Evolutionary conservation across 2,888 invertebrate species (phyloP).

Genomic region (Tenodera sinensis): DNA sequence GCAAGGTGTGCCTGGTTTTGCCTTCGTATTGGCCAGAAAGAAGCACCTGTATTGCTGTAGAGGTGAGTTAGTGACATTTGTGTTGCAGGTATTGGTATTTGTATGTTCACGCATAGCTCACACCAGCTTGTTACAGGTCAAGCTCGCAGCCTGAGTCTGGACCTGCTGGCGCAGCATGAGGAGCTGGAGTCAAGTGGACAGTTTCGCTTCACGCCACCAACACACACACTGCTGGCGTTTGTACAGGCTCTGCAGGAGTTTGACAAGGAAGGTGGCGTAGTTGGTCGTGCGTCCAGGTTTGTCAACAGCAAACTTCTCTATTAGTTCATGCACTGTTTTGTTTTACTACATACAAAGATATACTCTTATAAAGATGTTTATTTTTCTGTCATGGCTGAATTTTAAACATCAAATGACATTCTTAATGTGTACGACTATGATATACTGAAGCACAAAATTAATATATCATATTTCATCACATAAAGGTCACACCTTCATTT

Average conservation of each 20-base stretch:
- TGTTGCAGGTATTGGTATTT: too few relatives aligned
- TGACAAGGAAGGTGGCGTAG: conserved; percentile 43
- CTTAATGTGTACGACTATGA: too few relatives aligned
- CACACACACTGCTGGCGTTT: conserved; percentile 48
- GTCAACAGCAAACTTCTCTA: too few relatives aligned
- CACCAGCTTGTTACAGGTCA: background rate
- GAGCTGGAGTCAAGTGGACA: conserved; percentile 45
- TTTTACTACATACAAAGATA: too few relatives aligned
- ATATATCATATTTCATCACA: too few relatives aligned
- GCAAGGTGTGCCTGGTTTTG: conserved; percentile 50
- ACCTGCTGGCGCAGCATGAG: conserved; percentile 46
- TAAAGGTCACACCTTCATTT: too few relatives aligned
- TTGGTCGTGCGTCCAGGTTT: conserved; percentile 36
- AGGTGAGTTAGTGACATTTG: conserved; percentile 37
- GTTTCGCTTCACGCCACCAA: conserved; percentile 51
- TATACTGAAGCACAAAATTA: too few relatives aligned
- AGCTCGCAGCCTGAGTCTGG: conserved; percentile 43
- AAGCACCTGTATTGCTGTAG: conserved; percentile 41
- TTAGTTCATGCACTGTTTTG: too few relatives aligned
- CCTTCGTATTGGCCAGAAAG: conserved; percentile 44
- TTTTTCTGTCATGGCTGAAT: too few relatives aligned
- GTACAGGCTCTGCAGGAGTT: conserved; percentile 44
- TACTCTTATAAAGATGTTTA: too few relatives aligned
- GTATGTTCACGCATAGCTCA: too few relatives aligned
- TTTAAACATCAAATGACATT: too few relatives aligned